Percentiles rank a stretch among this genome's conserved stretches.
These are phyloP conservation scores for Edolisoma coerulescens DNA, from an alignment of 2,113 vertebrate species.

Conservation along the genomic window DNA sequence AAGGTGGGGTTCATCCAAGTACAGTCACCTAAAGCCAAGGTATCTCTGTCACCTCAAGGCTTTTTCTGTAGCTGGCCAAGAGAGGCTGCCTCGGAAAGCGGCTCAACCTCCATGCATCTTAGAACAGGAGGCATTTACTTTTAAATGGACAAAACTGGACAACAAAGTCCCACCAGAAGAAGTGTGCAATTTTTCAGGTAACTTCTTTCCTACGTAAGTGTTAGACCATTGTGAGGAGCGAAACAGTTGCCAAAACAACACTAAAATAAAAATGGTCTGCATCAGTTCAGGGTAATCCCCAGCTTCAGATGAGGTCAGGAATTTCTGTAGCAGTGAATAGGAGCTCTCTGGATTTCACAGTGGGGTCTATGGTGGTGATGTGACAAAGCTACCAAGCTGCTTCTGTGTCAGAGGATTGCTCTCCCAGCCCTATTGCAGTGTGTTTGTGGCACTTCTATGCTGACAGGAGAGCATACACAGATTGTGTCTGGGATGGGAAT, in stretches of 20 bases:
- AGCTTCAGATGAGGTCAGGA: neutral
- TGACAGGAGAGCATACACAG: neutral
- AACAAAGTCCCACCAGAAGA: neutral
- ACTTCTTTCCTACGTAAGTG: neutral
- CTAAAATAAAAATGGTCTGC: neutral
- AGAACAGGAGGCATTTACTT: neutral
- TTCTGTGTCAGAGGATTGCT: neutral
- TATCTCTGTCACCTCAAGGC: neutral
- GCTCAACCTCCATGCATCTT: neutral
- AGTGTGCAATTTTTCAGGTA: neutral
- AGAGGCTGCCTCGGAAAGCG: neutral
- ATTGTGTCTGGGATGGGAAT: neutral
- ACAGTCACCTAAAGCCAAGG: neutral
- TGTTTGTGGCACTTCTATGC: neutral
- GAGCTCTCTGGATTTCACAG: neutral
- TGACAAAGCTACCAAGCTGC: neutral
- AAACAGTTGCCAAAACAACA: neutral
- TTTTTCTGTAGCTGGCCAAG: neutral
- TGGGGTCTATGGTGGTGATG: neutral
- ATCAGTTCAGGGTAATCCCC: neutral
- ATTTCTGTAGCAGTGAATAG: neutral
- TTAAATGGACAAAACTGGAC: neutral
- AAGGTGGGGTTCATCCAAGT: neutral
- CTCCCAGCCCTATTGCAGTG: neutral
- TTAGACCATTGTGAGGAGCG: neutral